Conservation (phyloP, 2,888 invertebrate genomes). For the Xylophagus ater region DNA sequence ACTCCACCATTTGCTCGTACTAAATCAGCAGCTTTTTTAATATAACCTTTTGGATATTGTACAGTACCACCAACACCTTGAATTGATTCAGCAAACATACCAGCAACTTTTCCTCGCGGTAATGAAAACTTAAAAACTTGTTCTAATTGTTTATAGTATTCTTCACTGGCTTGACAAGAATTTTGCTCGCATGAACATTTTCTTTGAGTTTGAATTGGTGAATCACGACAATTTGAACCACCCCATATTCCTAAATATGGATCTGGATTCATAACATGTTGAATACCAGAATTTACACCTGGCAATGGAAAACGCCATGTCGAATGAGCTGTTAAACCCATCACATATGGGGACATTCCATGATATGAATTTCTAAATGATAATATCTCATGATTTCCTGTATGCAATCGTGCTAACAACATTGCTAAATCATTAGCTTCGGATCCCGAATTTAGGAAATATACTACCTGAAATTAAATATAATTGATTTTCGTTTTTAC, state of each 20-base stretch:
- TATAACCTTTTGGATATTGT: conserved; percentile 80
- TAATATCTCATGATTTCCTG: conserved; percentile 73
- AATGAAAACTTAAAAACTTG: conserved; percentile 65
- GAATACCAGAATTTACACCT: conserved; percentile 55
- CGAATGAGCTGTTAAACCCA: conserved; percentile 70
- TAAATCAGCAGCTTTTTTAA: conserved; percentile 67
- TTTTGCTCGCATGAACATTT: conserved; percentile 51
- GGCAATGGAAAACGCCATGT: conserved; percentile 69
- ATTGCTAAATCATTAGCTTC: conserved; percentile 95
- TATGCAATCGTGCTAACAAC: conserved; percentile 74
- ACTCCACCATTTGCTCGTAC: conserved; percentile 76
- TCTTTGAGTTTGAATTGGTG: conserved; percentile 60
- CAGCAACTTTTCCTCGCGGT: conserved; percentile 71
- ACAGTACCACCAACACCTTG: conserved; percentile 93
- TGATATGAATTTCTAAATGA: conserved; percentile 86
- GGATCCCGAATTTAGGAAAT: conserved; percentile 91
- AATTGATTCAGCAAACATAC: conserved; percentile 88
- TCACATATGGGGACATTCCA: conserved; percentile 75
- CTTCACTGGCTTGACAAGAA: conserved; percentile 61
- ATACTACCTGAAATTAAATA: conserved; percentile 57
- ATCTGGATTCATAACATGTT: conserved; percentile 87
- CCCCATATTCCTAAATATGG: conserved; percentile 87
- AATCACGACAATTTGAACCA: conserved; percentile 77
- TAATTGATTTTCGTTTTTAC: conserved; percentile 15
- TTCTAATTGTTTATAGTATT: conserved; percentile 65